These are phyloP conservation scores for Quadroppia sp. DNA, from an alignment of 2,888 invertebrate species.

Conservation along the genomic window DNA sequence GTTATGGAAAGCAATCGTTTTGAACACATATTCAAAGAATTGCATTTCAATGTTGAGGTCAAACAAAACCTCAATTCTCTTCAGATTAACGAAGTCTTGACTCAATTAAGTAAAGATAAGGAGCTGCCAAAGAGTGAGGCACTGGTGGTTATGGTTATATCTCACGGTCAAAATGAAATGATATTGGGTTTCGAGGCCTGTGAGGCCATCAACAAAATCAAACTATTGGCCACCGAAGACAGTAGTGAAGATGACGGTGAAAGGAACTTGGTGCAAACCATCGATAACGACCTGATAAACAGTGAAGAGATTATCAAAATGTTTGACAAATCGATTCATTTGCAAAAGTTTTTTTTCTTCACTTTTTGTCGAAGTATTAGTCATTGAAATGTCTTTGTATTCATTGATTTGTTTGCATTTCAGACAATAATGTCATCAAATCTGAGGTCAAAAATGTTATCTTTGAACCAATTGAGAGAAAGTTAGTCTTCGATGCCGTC, in stretches of 20 bases:
- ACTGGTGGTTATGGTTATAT: background rate
- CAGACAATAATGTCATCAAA: too few relatives aligned
- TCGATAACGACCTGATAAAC: background rate
- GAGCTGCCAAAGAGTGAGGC: background rate
- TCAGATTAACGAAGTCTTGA: background rate
- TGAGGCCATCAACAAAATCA: background rate
- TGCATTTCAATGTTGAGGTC: background rate
- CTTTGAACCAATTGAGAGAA: too few relatives aligned
- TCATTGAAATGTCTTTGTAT: too few relatives aligned
- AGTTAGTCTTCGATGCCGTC: too few relatives aligned
- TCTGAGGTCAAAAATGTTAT: too few relatives aligned
- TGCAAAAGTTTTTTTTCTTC: background rate
- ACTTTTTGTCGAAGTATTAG: background rate
- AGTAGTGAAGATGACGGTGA: background rate
- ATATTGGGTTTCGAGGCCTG: slow-evolving; percentile 2
- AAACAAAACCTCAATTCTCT: background rate
- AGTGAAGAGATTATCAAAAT: background rate
- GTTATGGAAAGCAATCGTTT: background rate
- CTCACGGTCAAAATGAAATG: background rate
- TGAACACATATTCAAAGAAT: background rate
- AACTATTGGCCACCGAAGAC: background rate
- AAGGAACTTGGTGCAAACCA: background rate
- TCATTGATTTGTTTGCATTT: too few relatives aligned
- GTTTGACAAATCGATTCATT: background rate
- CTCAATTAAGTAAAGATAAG: background rate